Conservation (phyloP, 2,888 invertebrate genomes). For the Acanthosepion lycidas region DNA sequence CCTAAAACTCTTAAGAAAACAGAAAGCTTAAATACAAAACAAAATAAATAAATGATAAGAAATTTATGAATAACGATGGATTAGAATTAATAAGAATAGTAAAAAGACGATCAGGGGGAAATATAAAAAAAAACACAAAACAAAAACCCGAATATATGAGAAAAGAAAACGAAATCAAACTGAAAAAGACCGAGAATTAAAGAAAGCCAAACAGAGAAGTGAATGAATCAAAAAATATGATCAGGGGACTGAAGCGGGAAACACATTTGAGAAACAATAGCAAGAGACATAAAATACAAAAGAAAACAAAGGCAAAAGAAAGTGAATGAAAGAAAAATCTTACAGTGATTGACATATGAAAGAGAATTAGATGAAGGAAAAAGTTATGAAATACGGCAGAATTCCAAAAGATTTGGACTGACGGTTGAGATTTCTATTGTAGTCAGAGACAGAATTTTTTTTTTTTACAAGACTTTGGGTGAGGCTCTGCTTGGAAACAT, state of each 20-base stretch:
- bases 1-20: background rate
- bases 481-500: no score
- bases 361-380: background rate
- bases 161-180: background rate
- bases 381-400: background rate
- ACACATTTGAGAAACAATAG: background rate
- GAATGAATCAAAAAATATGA: background rate
- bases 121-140: background rate
- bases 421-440: background rate
- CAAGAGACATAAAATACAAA: background rate
- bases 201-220: background rate
- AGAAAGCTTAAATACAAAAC: background rate
- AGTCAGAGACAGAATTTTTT: background rate
- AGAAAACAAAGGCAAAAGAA: background rate
- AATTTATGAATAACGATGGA: background rate
- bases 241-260: background rate
- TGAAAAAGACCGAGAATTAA: background rate
- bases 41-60: background rate
- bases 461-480: background rate
- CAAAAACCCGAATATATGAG: background rate
- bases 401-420: background rate
- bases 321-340: background rate
- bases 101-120: background rate
- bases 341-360: background rate
- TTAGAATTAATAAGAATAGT: background rate